Conservation (phyloP, 1,140 invertebrate genomes). For the Phortica variegata region DNA sequence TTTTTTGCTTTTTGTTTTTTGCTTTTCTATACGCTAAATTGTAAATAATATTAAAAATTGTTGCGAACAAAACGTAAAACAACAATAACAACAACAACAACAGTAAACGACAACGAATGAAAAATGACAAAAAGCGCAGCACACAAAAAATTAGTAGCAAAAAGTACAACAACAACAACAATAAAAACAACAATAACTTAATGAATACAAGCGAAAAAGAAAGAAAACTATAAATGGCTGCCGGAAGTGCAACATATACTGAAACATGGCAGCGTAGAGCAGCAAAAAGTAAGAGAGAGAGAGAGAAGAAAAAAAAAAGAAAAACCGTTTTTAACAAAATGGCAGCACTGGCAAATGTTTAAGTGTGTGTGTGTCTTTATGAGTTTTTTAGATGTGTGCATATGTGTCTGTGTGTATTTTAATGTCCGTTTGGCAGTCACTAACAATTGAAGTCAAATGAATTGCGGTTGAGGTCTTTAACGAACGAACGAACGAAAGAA, state of each 20-base stretch:
- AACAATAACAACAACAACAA: no score
- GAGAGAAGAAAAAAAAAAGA: no score
- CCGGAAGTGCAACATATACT: conserved; percentile 39
- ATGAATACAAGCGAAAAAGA: not conserved
- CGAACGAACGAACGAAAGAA: conserved; percentile 21
- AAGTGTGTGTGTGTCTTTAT: no score
- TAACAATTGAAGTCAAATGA: conserved; percentile 48
- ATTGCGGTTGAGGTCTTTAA: conserved; percentile 38
- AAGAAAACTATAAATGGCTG: conserved; percentile 3
- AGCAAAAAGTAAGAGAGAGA: conserved; percentile 9
- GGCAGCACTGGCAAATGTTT: no score
- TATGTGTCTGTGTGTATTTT: not conserved
- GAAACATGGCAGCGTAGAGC: conserved; percentile 9
- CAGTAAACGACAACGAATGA: not conserved
- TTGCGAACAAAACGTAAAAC: no score
- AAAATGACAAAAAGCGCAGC: not conserved
- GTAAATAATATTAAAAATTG: no score
- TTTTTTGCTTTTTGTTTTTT: no score
- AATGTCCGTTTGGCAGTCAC: conserved; percentile 17
- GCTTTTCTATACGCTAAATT: no score
- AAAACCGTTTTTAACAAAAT: no score
- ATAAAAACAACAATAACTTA: no score
- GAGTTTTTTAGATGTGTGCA: no score
- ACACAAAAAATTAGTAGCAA: not conserved
- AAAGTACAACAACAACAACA: no score